Evolutionary conservation across 2,888 invertebrate genomes (phyloP), one percentile per base, ranked within the genome.

Genomic region (Acrobasis suavella): DNA sequence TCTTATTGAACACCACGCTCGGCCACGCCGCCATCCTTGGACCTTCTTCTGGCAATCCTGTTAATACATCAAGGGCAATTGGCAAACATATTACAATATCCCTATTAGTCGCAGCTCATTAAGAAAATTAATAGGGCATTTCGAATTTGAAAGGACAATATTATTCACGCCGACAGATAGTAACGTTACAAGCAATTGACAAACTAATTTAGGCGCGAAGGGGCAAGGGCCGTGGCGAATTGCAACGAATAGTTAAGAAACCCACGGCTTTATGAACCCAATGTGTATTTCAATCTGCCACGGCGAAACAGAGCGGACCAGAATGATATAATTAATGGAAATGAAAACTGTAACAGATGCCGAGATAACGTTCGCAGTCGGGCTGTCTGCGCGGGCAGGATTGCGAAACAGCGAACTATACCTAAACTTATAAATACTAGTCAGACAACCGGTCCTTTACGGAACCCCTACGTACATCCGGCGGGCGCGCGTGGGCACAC

Each of bases 1-100:
- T 97, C 93, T 97, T 97, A 82, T 96, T 96, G 86, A 97, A 95
- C 78, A 97, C 96, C 82, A 96, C 90, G 74, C 95, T 95, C 67
- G 95, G 95, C 96, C 96, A 96, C 74, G 92, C 91, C 16, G 91
- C 91, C 70, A 81, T 89, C 69, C 91, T 74, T 7, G 91, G 89
- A 50, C 91, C 91, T 80, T 92, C 91, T 66, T 92, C 91, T 69
- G 91, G 92, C 64, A 92, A 72, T 69, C 91, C 91, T 92, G 92
- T 84, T 75, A 77, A 55, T 46, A 61, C 52, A 54, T 39, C 60
- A 39, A 50, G 55, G 22, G 37, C 49, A 22, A 14, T 50, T 38
- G 22, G 22, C 56, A 56, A 46, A 46, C 16, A 42, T 46, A 12
- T 22, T 60, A 38, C 38, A 46, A 51, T 46, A 42, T 46, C 46